Evolutionary conservation across 2,888 invertebrate species (phyloP).

Genomic region (Brachynemurus nebulosus): DNA sequence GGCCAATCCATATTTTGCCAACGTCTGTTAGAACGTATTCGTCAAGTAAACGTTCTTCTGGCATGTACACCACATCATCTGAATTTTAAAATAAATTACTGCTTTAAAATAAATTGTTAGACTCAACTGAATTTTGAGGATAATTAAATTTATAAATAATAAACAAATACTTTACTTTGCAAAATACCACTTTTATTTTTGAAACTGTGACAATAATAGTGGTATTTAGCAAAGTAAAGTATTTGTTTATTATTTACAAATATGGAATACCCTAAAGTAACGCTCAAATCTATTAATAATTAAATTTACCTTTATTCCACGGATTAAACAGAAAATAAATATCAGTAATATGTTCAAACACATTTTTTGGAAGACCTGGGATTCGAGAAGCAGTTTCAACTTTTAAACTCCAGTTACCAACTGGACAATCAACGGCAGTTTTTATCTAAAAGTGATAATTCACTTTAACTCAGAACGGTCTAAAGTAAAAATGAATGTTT

Average conservation of each 20-base stretch:
- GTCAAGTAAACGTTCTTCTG: slow-evolving; percentile 48
- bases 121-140: no score
- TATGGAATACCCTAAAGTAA: no score
- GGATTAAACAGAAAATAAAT: slow-evolving; percentile 71
- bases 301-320: slow-evolving; percentile 57
- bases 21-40: slow-evolving; percentile 70
- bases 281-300: no score
- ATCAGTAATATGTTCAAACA: slow-evolving; percentile 48
- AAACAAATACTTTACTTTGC: no score
- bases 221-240: no score
- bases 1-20: slow-evolving; percentile 78
- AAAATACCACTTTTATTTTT: no score
- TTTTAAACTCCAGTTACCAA: slow-evolving; percentile 53
- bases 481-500: neutral
- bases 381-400: slow-evolving; percentile 42
- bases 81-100: slow-evolving; percentile 15
- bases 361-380: slow-evolving; percentile 28
- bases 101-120: no score
- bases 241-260: no score
- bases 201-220: no score
- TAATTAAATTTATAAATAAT: no score
- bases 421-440: slow-evolving; percentile 46
- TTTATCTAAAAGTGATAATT: slow-evolving; percentile 36
- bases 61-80: slow-evolving; percentile 69
- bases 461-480: neutral